Evolutionary conservation across 1,140 invertebrate genomes (phyloP), one percentile per base, ranked within the genome.

Genomic region (Micrasema longulum): DNA sequence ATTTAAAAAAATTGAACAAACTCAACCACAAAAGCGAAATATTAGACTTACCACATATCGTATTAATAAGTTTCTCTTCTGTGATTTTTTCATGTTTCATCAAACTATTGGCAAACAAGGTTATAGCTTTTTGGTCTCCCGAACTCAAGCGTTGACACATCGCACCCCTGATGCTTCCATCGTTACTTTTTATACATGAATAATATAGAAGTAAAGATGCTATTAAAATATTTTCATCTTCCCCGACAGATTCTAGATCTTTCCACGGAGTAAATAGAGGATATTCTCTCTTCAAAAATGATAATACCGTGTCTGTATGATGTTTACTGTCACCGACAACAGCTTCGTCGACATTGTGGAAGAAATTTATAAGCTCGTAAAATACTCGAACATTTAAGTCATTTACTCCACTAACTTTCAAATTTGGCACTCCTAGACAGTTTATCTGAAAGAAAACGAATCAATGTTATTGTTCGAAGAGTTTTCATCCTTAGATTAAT

Each of bases 231-330:
- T 48, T 20, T 14, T 72, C 69, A 5, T 74, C 73, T 20, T 50
- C 48, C 3, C n/a, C 18, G 0, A 50, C 12, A 2, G 50, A 10
- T 10, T 53, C 53, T 12, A 50, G 20, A 16, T 41, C n/a, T 12
- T 35, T 48, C 7, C 55, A 6, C 11, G 12, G 14, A 12, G 20
- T 35, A 22, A 74, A 74, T 36, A 68, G 52, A 6, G 73, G 73
- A 63, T 74, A 74, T 45, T 71, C 69, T 45, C 45, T 60, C 53
- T 66, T 71, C 12, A 74, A 16, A 45, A 74, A 74, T 9, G n/a
- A 43, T 14, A 10, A 71, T 36, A 57, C 7, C 14, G 16, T 16
- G 26, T 36, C 14, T 55, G 26, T 6, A 55, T 55, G 23, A 26
- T 55, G 52, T 12, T 10, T 31, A 10, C 16, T 4, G 35, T 38